Conservation (phyloP, 2,888 invertebrate genomes). For the Aporophyla nigra region DNA sequence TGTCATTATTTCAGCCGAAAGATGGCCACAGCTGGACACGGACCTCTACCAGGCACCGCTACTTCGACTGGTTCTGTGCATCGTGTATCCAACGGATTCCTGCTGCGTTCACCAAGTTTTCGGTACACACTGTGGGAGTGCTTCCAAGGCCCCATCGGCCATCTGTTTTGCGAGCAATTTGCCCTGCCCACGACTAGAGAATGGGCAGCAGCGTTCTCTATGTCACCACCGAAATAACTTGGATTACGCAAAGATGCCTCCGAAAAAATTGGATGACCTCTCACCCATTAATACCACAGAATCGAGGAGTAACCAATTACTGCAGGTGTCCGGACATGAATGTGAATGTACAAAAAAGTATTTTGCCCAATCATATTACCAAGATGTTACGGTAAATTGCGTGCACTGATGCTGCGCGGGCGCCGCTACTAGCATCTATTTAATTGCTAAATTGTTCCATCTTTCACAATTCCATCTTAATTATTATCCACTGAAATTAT, state of each 20-base stretch:
- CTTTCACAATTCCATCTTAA: slow-evolving; percentile 63
- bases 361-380: slow-evolving; percentile 31
- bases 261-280: not conserved
- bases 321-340: slow-evolving; percentile 33
- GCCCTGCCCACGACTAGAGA: no score
- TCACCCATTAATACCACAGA: slow-evolving; percentile 13
- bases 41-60: no score
- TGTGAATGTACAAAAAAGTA: slow-evolving; percentile 31
- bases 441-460: slow-evolving; percentile 65
- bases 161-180: no score
- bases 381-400: slow-evolving; percentile 60
- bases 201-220: no score
- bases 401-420: slow-evolving; percentile 51
- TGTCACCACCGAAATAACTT: not conserved
- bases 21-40: no score
- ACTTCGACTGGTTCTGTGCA: no score
- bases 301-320: slow-evolving; percentile 27
- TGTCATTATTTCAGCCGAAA: not conserved
- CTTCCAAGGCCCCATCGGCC: no score
- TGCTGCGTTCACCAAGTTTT: no score
- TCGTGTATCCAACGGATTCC: no score
- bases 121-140: no score
- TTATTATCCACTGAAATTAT: slow-evolving; percentile 66
- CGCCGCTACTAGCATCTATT: slow-evolving; percentile 56
- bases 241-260: slow-evolving; percentile 1